These are phyloP conservation scores for Clavelina lepadiformis DNA, from an alignment of 23 tunicate species.

Conservation along the genomic window DNA sequence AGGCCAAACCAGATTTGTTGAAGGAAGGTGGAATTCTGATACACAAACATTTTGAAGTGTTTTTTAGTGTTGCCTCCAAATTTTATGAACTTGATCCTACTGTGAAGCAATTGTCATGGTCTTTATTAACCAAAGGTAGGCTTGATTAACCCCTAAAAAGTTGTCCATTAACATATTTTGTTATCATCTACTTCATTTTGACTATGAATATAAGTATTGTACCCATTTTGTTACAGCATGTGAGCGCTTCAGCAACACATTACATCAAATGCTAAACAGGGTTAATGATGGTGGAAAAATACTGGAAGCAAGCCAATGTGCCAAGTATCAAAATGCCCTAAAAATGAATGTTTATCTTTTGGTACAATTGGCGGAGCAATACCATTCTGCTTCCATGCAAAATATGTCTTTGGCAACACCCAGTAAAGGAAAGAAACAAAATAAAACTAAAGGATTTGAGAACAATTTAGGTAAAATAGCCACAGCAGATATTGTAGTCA, in stretches of 20 bases:
- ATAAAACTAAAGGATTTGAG: constrained; percentile 24
- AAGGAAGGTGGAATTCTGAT: constrained; percentile 48
- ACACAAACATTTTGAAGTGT: constrained; percentile 48
- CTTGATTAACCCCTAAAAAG: background rate
- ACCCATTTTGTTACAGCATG: constrained; percentile 19
- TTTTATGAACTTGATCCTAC: constrained; percentile 33
- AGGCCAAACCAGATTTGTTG: constrained; percentile 33
- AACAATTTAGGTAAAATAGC: constrained; percentile 5
- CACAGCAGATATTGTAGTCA: too few relatives aligned
- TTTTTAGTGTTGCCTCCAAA: constrained; percentile 47
- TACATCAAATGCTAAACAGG: constrained; percentile 19
- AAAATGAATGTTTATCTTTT: constrained; percentile 65
- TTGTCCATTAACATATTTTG: background rate
- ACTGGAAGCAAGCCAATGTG: constrained; percentile 7
- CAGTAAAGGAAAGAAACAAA: constrained; percentile 23
- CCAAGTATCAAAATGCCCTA: constrained; percentile 30
- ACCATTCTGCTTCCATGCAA: constrained; percentile 27
- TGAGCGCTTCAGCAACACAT: constrained; percentile 31
- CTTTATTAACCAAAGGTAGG: constrained; percentile 28
- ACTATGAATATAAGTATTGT: constrained; percentile 1
- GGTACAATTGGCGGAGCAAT: constrained; percentile 53
- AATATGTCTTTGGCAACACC: constrained; percentile 9
- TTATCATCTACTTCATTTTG: background rate
- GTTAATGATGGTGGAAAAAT: background rate
- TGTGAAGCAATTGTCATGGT: constrained; percentile 56